Base-by-base conservation (phyloP, 1,140 invertebrate genomes). In the Venustaconcha ellipsiformis region DNA sequence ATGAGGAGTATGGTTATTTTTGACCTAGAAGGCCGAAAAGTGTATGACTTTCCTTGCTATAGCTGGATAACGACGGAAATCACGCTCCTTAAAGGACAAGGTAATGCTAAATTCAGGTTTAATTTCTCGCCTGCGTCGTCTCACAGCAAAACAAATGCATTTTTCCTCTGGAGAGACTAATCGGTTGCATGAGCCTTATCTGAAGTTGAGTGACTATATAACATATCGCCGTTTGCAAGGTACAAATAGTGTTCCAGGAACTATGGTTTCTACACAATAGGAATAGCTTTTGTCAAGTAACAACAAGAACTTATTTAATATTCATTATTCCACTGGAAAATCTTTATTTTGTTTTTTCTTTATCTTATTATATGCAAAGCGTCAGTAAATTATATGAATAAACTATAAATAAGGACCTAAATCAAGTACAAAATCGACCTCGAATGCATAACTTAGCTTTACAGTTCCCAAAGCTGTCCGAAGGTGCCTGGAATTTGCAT, bases 31-130 rank as follows among this genome's bases (percentile, higher is more conserved):
- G 72, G 57, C 5, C 23, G 75, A 13, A 70, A 67, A 66, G n/a
- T 71, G 18, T 57, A 71, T 56, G 75, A 76, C 11, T n/a, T 76
- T 6, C 75, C 75, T 11, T 71, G 70, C n/a, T 66, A 76, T 56
- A 58, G 69, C 23, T 76, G 75, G 75, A 76, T 76, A 15, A 72
- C 14, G 14, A 30, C 57, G n/a, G 67, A 64, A 57, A 48, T 76
- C 6, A 70, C 63, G 14, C 23, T 76, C 11, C 69, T 70, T 23
- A 76, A 64, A 20, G 75, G 75, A 55, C 56, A 76, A 66, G 75
- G 75, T 76, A 66, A 55, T 23, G 20, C 17, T 20, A 67, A 23
- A 67, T 60, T 18, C 59, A 60, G 17, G 4, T 3, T 18, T 60
- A 60, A 18, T 18, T 62, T n/a, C 18, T n/a, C 23, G 2, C 18